Conservation (phyloP, 2,888 invertebrate genomes). For the Allygus modestus region DNA sequence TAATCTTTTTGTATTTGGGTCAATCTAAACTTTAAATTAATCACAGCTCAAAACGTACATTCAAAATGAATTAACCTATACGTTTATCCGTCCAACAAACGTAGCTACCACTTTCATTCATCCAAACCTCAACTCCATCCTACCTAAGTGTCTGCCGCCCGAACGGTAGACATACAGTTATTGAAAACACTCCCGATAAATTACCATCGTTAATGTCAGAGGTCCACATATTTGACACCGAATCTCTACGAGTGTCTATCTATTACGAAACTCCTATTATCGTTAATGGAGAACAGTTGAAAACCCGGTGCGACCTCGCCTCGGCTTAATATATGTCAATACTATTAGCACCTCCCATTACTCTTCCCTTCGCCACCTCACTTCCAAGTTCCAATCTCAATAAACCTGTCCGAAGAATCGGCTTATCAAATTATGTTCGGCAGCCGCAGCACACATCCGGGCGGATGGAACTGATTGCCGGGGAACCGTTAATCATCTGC, state of each 20-base stretch:
- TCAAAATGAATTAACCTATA: too few species aligned
- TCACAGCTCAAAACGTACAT: too few species aligned
- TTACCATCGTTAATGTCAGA: slow-evolving; percentile 2
- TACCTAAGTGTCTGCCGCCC: neutral
- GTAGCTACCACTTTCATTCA: too few species aligned
- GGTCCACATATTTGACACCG: neutral
- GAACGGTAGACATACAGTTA: neutral
- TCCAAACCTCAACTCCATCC: too few species aligned
- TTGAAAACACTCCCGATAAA: slow-evolving; percentile 20
- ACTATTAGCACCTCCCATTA: neutral
- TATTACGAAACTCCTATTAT: slow-evolving; percentile 18
- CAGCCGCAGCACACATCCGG: neutral
- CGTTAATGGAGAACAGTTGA: slow-evolving; percentile 37
- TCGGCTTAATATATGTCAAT: slow-evolving; percentile 32
- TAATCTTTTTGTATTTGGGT: too few species aligned
- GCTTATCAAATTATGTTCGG: slow-evolving; percentile 19
- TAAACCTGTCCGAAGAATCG: slow-evolving; percentile 4
- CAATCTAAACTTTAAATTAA: too few species aligned
- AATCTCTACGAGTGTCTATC: neutral
- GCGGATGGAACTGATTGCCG: neutral
- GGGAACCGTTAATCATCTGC: slow-evolving; percentile 7
- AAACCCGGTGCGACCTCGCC: neutral
- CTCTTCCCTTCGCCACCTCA: slow-evolving; percentile 25
- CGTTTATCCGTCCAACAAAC: too few species aligned
- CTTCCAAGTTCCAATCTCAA: slow-evolving; percentile 5